A percentile compares a stretch with the other conserved stretches of the same genome.
Conservation (phyloP, 2,113 vertebrate genomes). For the Salvelinus fontinalis region DNA sequence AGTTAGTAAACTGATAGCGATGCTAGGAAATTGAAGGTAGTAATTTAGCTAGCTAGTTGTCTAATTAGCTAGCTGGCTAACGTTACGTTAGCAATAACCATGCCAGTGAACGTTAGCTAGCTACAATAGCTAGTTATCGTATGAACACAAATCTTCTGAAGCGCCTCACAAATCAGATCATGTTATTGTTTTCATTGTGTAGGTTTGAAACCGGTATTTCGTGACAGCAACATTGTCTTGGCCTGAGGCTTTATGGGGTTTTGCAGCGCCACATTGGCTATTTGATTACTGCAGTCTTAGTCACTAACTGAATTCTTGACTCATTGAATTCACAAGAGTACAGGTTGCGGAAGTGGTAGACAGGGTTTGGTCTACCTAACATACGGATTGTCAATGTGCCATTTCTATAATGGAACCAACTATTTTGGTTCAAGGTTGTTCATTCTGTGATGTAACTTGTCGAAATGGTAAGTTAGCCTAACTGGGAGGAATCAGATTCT, state of each 20-base stretch:
- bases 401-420: slow-evolving; percentile 20
- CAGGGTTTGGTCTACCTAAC: not conserved
- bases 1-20: not conserved
- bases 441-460: slow-evolving; percentile 38
- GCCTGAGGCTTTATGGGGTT: too few relatives aligned
- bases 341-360: not conserved
- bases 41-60: not conserved
- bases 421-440: not conserved
- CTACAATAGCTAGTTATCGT: not conserved
- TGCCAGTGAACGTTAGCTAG: not conserved
- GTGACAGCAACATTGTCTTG: too few relatives aligned
- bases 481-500: not conserved
- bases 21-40: not conserved
- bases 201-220: too few relatives aligned
- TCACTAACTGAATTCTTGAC: slow-evolving; percentile 54
- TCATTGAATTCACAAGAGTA: slow-evolving; percentile 9
- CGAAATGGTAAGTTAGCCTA: slow-evolving; percentile 35
- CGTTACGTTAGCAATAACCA: slow-evolving; percentile 11
- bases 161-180: too few relatives aligned
- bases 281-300: not conserved
- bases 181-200: too few relatives aligned
- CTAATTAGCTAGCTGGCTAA: slow-evolving; percentile 3
- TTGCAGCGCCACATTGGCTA: too few relatives aligned
- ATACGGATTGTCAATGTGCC: not conserved
- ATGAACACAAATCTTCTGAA: too few relatives aligned